phyloP scores from a whole-genome alignment of 1,140 invertebrate genomes.

The Acromyrmex heyeri region DNA sequence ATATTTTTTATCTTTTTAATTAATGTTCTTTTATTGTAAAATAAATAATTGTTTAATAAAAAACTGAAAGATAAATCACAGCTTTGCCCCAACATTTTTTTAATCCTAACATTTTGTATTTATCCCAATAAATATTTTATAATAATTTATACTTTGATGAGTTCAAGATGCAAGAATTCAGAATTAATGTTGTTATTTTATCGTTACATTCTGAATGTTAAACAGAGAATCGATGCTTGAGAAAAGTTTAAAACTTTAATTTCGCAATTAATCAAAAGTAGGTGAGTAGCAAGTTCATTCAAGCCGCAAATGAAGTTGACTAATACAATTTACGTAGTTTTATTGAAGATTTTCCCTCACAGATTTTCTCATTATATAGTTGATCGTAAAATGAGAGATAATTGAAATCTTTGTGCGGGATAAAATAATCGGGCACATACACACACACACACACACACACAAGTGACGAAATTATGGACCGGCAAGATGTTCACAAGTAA shows the following conservation, averaged over 20 bases:
- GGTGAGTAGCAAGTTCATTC: not conserved
- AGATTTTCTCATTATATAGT: slow-evolving; percentile 28
- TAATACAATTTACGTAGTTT: slow-evolving; percentile 37
- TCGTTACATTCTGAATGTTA: not conserved
- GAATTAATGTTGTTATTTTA: not conserved
- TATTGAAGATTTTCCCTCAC: not conserved
- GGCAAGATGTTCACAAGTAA: slow-evolving; percentile 40
- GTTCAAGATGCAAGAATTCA: not conserved
- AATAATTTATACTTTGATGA: not conserved
- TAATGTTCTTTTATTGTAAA: not conserved
- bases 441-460: too few relatives aligned
- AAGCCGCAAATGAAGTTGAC: slow-evolving; percentile 44
- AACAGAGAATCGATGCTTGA: slow-evolving; percentile 17
- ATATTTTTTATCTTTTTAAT: not conserved
- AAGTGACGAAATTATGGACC: slow-evolving; percentile 47
- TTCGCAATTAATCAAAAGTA: slow-evolving; percentile 41
- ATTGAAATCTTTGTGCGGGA: not conserved
- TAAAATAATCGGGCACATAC: slow-evolving; percentile 9
- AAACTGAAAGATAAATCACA: not conserved
- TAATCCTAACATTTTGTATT: too few relatives aligned
- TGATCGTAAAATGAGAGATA: not conserved
- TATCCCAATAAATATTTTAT: not conserved
- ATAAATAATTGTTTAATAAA: not conserved
- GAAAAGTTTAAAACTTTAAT: slow-evolving; percentile 54
- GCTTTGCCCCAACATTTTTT: not conserved